phyloP scores from a whole-genome alignment of 2,888 invertebrate species.

The Orthosia gothica region DNA sequence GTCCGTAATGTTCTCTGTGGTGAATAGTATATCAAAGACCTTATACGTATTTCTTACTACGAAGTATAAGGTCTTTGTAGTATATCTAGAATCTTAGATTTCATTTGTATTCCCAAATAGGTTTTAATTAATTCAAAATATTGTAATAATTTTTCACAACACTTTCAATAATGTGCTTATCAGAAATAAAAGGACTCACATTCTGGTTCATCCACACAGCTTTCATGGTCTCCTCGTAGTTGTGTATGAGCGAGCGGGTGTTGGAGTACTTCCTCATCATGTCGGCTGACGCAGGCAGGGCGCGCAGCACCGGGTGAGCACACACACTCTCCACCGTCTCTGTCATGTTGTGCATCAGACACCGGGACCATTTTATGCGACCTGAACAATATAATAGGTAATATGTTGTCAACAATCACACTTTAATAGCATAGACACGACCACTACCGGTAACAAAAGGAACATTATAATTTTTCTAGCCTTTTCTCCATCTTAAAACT shows the following conservation, averaged over 20 bases:
- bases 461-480: neutral
- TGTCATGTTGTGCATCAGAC: slow-evolving; percentile 95
- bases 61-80: too few species aligned
- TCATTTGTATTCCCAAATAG: too few species aligned
- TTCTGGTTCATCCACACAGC: slow-evolving; percentile 97
- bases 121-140: too few species aligned
- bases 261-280: slow-evolving; percentile 94
- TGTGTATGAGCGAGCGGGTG: slow-evolving; percentile 93
- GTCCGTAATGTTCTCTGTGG: too few species aligned
- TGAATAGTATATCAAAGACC: too few species aligned
- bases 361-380: slow-evolving; percentile 96
- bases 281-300: slow-evolving; percentile 94
- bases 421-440: neutral
- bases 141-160: too few species aligned
- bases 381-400: slow-evolving; percentile 81
- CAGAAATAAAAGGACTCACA: slow-evolving; percentile 82
- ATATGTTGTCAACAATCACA: too few species aligned
- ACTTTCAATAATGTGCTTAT: too few species aligned
- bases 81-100: too few species aligned
- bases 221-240: slow-evolving; percentile 95
- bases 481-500: neutral
- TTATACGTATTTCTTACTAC: too few species aligned
- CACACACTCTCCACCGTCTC: slow-evolving; percentile 96
- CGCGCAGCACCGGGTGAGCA: slow-evolving; percentile 94
- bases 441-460: neutral